Percentiles rank a stretch among this genome's conserved stretches.
These are phyloP conservation scores for Tiaroga cobitis DNA, from an alignment of 2,797 vertebrate genomes.

Conservation along the genomic window DNA sequence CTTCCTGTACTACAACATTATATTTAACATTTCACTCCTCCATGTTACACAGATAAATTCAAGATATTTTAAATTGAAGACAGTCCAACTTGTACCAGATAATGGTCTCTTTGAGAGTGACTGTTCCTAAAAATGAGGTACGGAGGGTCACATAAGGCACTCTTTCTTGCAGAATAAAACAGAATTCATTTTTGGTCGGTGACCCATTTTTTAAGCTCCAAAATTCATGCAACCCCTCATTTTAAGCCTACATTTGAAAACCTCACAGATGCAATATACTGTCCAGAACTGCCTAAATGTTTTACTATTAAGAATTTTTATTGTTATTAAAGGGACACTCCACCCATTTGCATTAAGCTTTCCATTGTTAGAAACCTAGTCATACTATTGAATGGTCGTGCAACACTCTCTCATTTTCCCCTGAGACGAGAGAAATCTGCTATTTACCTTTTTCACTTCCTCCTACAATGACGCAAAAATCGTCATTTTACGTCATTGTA, in stretches of 20 bases:
- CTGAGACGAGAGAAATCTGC: no score
- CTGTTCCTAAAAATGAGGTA: not conserved
- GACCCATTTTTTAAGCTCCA: constrained; percentile 9
- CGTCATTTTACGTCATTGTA: no score
- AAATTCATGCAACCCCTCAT: not conserved
- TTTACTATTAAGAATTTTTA: not conserved
- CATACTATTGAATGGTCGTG: no score
- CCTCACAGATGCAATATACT: not conserved
- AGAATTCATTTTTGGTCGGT: not conserved
- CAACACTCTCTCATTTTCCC: no score
- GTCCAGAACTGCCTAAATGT: not conserved
- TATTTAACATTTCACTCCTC: constrained; percentile 13
- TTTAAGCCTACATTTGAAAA: not conserved
- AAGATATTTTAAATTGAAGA: constrained; percentile 9
- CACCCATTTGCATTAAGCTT: no score
- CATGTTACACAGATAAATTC: not conserved
- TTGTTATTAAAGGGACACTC: no score
- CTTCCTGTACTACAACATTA: not conserved
- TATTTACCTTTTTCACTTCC: no score
- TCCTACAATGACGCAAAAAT: no score
- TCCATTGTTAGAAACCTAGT: no score
- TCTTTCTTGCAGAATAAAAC: constrained; percentile 4
- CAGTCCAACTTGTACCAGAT: constrained; percentile 11
- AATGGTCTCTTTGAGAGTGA: constrained; percentile 1
- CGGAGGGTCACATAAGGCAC: not conserved